Conservation (phyloP, 2,888 invertebrate species). For the Marasmarcha lunaedactyla region DNA sequence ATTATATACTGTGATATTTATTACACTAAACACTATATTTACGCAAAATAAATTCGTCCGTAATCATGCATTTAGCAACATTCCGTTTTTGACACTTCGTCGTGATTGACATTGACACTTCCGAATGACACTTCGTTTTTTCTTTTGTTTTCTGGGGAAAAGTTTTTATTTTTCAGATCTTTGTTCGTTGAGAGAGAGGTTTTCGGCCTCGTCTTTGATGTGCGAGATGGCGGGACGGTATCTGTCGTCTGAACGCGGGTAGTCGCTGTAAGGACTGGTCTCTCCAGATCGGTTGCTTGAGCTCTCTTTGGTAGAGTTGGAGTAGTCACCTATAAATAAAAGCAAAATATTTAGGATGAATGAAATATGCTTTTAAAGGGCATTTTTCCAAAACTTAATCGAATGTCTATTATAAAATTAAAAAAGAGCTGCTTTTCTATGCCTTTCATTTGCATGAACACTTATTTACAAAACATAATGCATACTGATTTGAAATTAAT, state of each 20-base stretch:
- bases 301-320: constrained; percentile 49
- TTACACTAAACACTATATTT: constrained; percentile 22
- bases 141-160: not conserved
- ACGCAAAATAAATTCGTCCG: constrained; percentile 18
- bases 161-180: constrained; percentile 55
- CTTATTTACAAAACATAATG: no score
- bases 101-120: not conserved
- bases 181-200: constrained; percentile 62
- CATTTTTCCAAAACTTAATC: no score
- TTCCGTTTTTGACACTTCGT: constrained; percentile 5
- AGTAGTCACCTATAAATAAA: constrained; percentile 39
- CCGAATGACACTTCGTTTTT: not conserved
- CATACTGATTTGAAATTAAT: no score
- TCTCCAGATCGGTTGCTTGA: constrained; percentile 55
- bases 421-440: no score
- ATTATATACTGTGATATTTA: constrained; percentile 41
- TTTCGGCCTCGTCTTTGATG: constrained; percentile 63
- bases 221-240: constrained; percentile 54
- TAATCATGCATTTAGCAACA: constrained; percentile 10
- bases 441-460: no score
- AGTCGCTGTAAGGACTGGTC: constrained; percentile 59
- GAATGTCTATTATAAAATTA: no score
- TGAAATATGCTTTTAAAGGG: no score
- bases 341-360: no score
- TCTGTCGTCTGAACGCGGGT: constrained; percentile 46